These are phyloP conservation scores for Notospermus geniculatus DNA, from an alignment of 1,140 invertebrate genomes.

Conservation along the genomic window DNA sequence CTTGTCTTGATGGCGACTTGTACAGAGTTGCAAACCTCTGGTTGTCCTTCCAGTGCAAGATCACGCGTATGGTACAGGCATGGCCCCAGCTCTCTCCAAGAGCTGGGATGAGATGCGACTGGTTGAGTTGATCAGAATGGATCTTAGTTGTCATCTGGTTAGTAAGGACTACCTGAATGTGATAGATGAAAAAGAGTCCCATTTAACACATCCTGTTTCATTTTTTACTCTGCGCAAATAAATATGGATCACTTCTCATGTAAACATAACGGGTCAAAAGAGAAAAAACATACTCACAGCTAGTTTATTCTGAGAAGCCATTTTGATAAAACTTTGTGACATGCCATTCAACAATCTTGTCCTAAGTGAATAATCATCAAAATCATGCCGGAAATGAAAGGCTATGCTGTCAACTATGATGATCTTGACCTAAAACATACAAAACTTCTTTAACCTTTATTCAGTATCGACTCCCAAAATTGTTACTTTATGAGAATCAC, in stretches of 20 bases:
- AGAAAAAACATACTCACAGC: conserved; percentile 57
- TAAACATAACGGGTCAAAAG: too few relatives aligned
- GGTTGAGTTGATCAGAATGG: conserved; percentile 25
- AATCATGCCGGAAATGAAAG: conserved; percentile 59
- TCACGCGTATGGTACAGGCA: conserved; percentile 53
- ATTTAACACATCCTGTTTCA: too few relatives aligned
- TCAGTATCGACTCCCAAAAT: background rate
- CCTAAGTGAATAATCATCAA: conserved; percentile 53
- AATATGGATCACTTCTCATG: too few relatives aligned
- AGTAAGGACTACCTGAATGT: conserved; percentile 58
- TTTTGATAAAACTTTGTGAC: conserved; percentile 51
- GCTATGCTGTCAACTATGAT: conserved; percentile 61
- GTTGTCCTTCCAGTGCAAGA: conserved; percentile 52
- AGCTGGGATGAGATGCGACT: conserved; percentile 54
- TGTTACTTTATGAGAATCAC: too few relatives aligned
- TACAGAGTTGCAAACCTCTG: conserved; percentile 53
- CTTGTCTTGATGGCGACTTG: conserved; percentile 55
- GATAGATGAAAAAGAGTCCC: background rate
- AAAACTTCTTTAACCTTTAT: background rate
- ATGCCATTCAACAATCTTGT: conserved; percentile 53
- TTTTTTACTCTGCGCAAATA: too few relatives aligned
- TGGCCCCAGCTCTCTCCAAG: conserved; percentile 60
- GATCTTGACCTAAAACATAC: conserved; percentile 52
- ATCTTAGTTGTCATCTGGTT: conserved; percentile 62
- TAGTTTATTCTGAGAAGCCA: conserved; percentile 50